A percentile compares a stretch with the other conserved stretches of the same genome.
Evolutionary conservation across 2,797 vertebrate genomes (phyloP).

Genomic region (Scomberomorus guttatus): DNA sequence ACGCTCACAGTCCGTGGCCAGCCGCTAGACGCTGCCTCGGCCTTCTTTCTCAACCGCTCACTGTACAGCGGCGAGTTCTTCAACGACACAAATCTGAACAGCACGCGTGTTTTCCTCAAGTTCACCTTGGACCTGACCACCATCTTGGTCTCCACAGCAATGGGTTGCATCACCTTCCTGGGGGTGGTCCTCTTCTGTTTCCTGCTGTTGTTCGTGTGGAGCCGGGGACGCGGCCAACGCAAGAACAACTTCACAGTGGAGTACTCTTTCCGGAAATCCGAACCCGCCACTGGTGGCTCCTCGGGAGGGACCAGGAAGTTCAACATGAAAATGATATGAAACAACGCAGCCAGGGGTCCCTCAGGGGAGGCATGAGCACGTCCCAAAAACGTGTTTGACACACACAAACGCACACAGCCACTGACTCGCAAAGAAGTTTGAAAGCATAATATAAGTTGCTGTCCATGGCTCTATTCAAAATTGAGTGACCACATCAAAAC

Average conservation of each 20-base stretch:
- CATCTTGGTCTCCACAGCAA: slow-evolving; percentile 97
- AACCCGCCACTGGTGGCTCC: slow-evolving; percentile 87
- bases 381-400: slow-evolving; percentile 82
- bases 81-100: slow-evolving; percentile 93
- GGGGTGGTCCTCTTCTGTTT: slow-evolving; percentile 99
- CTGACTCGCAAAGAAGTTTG: slow-evolving; percentile 78
- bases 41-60: slow-evolving; percentile 89
- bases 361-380: slow-evolving; percentile 87
- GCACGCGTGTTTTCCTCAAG: slow-evolving; percentile 93
- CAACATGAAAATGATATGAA: slow-evolving; percentile 99
- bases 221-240: slow-evolving; percentile 96
- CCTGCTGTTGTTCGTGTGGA: slow-evolving; percentile 98
- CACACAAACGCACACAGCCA: slow-evolving; percentile 83
- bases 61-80: slow-evolving; percentile 88
- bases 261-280: slow-evolving; percentile 97
- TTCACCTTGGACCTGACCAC: slow-evolving; percentile 98
- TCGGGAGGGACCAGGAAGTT: slow-evolving; percentile 96
- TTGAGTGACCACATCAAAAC: slow-evolving; percentile 46
- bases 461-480: slow-evolving; percentile 57
- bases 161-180: slow-evolving; percentile 99
- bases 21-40: slow-evolving; percentile 82
- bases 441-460: slow-evolving; percentile 35
- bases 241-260: slow-evolving; percentile 98
- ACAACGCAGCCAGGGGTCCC: slow-evolving; percentile 89
- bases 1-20: slow-evolving; percentile 91